These are phyloP conservation scores for Leptinotarsa undecemlineata DNA, from an alignment of 1,140 invertebrate species.

Conservation along the genomic window DNA sequence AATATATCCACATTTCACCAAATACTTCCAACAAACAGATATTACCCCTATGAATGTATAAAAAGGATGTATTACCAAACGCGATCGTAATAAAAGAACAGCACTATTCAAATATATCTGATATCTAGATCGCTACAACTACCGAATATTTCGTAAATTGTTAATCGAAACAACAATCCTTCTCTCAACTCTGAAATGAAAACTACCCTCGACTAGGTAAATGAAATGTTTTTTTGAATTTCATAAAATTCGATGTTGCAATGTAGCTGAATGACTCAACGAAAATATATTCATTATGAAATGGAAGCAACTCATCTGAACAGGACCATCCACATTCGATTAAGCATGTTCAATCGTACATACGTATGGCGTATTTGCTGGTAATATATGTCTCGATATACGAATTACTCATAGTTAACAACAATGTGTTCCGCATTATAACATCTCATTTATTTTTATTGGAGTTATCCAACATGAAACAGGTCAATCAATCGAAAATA, in stretches of 20 bases:
- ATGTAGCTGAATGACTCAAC: not conserved
- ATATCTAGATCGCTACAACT: too few species aligned
- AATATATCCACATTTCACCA: too few species aligned
- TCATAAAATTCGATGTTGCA: not conserved
- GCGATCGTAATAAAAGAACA: too few species aligned
- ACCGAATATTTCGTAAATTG: too few species aligned
- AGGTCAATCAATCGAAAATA: conserved; percentile 15
- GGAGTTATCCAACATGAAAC: not conserved
- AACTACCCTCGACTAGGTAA: too few species aligned
- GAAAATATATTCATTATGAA: not conserved
- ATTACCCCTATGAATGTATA: too few species aligned
- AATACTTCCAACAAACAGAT: too few species aligned
- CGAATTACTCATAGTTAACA: not conserved
- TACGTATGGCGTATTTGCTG: conserved; percentile 11
- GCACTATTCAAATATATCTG: too few species aligned
- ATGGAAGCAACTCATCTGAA: not conserved
- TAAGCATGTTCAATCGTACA: not conserved
- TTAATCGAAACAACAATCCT: too few species aligned
- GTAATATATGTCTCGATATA: conserved; percentile 9
- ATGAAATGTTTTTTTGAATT: too few species aligned
- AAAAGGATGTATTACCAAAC: too few species aligned
- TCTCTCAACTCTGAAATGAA: too few species aligned
- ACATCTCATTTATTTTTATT: conserved; percentile 15
- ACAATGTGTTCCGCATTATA: not conserved
- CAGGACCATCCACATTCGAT: conserved; percentile 9